phyloP scores from a whole-genome alignment of 1,140 invertebrate genomes.

The Aphelinus certus region DNA sequence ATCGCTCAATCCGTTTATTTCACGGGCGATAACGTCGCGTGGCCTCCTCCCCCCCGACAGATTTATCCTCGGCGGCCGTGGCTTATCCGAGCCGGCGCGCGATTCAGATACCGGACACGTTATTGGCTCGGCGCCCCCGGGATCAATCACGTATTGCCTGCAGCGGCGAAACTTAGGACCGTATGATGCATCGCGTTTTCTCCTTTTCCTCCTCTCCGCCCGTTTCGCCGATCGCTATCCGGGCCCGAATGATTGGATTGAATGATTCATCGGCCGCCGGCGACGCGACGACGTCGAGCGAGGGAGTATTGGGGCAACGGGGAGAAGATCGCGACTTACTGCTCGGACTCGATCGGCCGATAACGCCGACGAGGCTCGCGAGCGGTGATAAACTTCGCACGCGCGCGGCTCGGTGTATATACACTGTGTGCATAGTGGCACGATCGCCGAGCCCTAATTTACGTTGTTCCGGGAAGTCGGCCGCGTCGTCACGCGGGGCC shows the following conservation, averaged over 20 bases:
- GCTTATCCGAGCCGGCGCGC: background rate
- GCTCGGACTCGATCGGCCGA: background rate
- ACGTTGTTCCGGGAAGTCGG: conserved; percentile 24
- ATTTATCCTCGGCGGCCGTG: conserved; percentile 7
- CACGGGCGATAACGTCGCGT: conserved; percentile 32
- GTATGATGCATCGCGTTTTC: too few relatives aligned
- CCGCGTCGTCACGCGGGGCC: conserved; percentile 4
- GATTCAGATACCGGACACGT: background rate
- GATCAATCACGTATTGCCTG: background rate
- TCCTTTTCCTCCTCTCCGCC: too few relatives aligned
- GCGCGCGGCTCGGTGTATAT: background rate
- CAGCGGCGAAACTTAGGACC: too few relatives aligned
- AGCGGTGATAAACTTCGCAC: conserved; percentile 19
- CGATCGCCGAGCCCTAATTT: conserved; percentile 16
- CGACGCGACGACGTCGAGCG: too few relatives aligned
- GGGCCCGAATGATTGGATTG: background rate
- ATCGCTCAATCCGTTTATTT: conserved; percentile 27
- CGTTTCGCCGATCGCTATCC: background rate
- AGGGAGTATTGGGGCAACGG: too few relatives aligned
- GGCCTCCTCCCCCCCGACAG: background rate
- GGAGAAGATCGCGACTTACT: too few relatives aligned
- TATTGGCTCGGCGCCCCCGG: too few relatives aligned
- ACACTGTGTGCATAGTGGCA: background rate
- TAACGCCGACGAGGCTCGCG: conserved; percentile 14
- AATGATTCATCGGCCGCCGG: conserved; percentile 12